Evolutionary conservation across 2,888 invertebrate genomes (phyloP), one percentile per base, ranked within the genome.

Genomic region (Trissoscelio sp.): DNA sequence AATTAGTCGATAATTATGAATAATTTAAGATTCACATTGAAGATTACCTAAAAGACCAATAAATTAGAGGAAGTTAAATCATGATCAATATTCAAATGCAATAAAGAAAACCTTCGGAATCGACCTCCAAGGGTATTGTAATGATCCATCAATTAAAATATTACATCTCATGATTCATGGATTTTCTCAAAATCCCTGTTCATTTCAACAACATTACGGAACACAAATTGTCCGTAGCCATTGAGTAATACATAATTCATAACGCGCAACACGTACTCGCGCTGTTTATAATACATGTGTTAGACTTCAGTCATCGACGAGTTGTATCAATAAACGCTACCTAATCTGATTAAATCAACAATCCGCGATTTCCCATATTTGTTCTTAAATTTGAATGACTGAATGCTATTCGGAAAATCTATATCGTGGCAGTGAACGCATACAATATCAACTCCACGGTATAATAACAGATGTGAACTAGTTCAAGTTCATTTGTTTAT

Each of bases 191-290:
- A 81, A 72, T 66, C 24, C 16, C 39, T 18, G 34, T 16, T 64
- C 51, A 39, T 64, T 69, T 16, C 57, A 57, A 72, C 44, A 67
- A 67, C 55, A 39, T 44, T 14, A 28, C 53, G 42, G 22, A 72
- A 44, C 72, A 60, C 70, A 53, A 81, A 81, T 72, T 75, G 70
- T 67, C 22, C 57, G 28, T 42, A 62, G n/a, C 24, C 57, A 37
- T 7, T 39, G 51, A 42, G 48, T 44, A n/a, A 75, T 81, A 48
- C 70, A 75, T 75, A 75, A 80, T 75, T 80, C 80, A 80, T 80
- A 64, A 57, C 39, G 70, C 31, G 70, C 57, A 75, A 69, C 66
- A 51, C 44, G 55, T 62, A 62, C 28, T 31, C 20, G 48, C 14
- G 9, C 20, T 53, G 60, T 48, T 77, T 57, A 48, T 48, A 57